Evolutionary conservation across 2,888 invertebrate genomes (phyloP).

Genomic region (Drosophila maculinotata): DNA sequence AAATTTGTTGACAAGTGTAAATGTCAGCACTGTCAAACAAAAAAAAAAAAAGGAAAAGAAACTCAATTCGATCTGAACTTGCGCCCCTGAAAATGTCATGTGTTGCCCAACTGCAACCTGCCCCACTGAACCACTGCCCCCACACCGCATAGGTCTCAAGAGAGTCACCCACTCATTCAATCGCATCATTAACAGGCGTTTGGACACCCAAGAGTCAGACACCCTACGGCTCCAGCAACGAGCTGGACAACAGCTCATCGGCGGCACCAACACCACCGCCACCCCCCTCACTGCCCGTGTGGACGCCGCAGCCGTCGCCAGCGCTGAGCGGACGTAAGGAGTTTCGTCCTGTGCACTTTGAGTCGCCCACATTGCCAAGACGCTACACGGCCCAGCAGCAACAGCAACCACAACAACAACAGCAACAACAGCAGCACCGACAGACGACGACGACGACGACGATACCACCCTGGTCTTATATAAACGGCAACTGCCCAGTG

Average conservation of each 20-base stretch:
- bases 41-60: conserved; percentile 17
- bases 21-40: conserved; percentile 41
- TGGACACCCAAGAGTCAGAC: conserved; percentile 84
- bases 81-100: conserved; percentile 75
- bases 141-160: conserved; percentile 14
- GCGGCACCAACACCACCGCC: conserved; percentile 85
- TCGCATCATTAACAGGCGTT: conserved; percentile 74
- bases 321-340: conserved; percentile 88
- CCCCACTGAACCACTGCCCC: conserved; percentile 9
- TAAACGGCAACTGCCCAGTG: conserved; percentile 41
- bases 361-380: conserved; percentile 88
- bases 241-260: conserved; percentile 80
- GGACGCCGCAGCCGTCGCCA: conserved; percentile 93
- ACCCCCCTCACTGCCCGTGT: conserved; percentile 89
- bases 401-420: conserved; percentile 47
- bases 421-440: conserved; percentile 40
- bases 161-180: conserved; percentile 25
- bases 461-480: conserved; percentile 68
- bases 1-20: conserved; percentile 76
- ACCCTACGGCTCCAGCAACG: conserved; percentile 79
- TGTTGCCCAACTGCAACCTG: conserved; percentile 24
- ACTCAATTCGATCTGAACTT: conserved; percentile 55
- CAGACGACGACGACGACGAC: conserved; percentile 47
- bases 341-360: conserved; percentile 92
- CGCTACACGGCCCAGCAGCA: conserved; percentile 76